Base-by-base conservation (phyloP, 2,888 invertebrate genomes). In the Cistogaster globosa region DNA sequence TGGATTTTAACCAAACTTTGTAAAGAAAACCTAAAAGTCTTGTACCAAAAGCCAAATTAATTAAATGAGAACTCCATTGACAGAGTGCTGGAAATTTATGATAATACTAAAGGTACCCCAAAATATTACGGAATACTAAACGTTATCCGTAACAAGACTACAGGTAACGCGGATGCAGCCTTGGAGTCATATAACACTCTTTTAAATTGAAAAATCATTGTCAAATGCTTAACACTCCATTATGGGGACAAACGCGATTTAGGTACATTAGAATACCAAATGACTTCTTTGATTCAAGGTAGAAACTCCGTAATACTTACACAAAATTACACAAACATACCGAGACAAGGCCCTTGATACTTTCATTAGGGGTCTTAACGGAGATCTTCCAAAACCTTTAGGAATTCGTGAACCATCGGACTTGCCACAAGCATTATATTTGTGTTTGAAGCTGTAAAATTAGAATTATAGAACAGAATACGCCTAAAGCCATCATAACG, bases 331-430 rank as follows among this genome's bases (percentile, higher is more conserved):
- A 32, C 32, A 32, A 32, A 32, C 32, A 32, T 53, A 53, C 18
- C 20, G 20, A 1, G 53, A 60, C 12, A 42, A 42, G 12, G 12
- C 42, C 12, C 42, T 42, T 2, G 12, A 42, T 42, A 42, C 42
- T 12, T 42, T 42, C 12, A 42, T 42, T 3, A 42, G 42, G 12
- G 42, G 42, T 12, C 42, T 42, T 12, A 42, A 42, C 12, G 9
- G 9, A 42, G 42, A 42, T 7, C 12, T 42, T 3, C 32, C 32
- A 32, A 32, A 32, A 48, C 63, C 22, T n/a, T 5, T 57, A 42
- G 57, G 38, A 38, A 69, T 57, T 11, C 57, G 57, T n/a, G 69
- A 69, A 57, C 38, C 55, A 12, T 53, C 53, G 20, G 18, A 68
- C 38, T 20, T 68, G 16, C 68, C 68, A 20, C 26, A 55, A 16